Base-by-base conservation (phyloP, 2,888 invertebrate species). In the Listrodromus nycthemerus region DNA sequence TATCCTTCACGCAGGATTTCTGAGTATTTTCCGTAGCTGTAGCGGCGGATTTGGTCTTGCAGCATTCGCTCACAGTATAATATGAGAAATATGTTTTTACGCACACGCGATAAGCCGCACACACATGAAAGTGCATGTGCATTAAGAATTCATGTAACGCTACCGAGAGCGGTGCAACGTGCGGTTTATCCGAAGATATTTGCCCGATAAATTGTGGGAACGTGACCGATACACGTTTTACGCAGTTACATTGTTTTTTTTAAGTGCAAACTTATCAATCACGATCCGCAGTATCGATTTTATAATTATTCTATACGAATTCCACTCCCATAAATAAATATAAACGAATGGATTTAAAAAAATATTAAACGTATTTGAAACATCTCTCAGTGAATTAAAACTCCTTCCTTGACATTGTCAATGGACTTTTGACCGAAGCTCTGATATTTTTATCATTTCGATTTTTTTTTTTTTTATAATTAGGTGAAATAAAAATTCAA, bases 1-100 rank as follows among this genome's bases (percentile, higher is more conserved):
- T 87, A 89, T 88, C 88, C 87, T 84, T 74, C 86, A 79, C 80
- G 84, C 74, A 82, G 86, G 88, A 88, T 87, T 87, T 88, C 80
- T 50, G 61, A 41, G 67, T 78, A 86, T 84, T 84, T 86, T 83
- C 74, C 58, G 74, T 78, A 78, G 79, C 41, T 30, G 41, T 21
- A 61, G 41, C 71, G 61, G n/a, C 45, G 71, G 24, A 73, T 61
- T 41, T 45, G 27, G n/a, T 27, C 10, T 33, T 10, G 5, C 41
- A 45, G 58, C 45, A 58, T 73, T 73, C 24, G 41, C 19, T 55
- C 21, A 10, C 55, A 24, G 21, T 55, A 13, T 55, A 55, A 55
- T 55, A 24, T 21, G 19, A 55, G 24, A 21, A 55, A 7, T 55
- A 21, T 41, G 13, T 41, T 2, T 13, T 13, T 3, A 13, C 41